Conservation (phyloP, 2,113 vertebrate genomes). For the Ophthalmolycus amberensis region DNA sequence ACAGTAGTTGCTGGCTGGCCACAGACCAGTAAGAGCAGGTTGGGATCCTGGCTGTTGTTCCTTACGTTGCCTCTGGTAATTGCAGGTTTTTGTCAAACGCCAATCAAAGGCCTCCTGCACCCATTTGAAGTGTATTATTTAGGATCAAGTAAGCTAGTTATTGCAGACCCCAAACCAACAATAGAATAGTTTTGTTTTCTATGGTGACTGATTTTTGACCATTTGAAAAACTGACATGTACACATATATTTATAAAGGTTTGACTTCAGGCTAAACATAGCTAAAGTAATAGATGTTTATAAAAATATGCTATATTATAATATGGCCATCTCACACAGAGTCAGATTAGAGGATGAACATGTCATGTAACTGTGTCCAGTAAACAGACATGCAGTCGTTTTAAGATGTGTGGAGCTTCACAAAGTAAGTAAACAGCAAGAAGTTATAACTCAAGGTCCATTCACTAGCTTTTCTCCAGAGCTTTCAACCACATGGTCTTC, state of each 20-base stretch:
- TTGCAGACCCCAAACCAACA: constrained; percentile 15
- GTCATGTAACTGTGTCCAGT: not conserved
- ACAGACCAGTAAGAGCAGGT: constrained; percentile 38
- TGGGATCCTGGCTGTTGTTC: constrained; percentile 41
- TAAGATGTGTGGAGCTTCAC: not conserved
- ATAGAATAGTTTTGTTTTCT: constrained; percentile 36
- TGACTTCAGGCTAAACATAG: not conserved
- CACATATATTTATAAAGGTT: not conserved
- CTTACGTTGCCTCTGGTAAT: constrained; percentile 41
- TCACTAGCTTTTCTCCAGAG: too few species aligned
- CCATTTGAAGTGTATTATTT: constrained; percentile 44
- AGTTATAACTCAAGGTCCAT: not conserved
- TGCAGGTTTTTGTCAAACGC: constrained; percentile 53
- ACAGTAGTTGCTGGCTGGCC: constrained; percentile 57
- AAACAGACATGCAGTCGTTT: not conserved
- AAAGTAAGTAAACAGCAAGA: not conserved
- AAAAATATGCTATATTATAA: not conserved
- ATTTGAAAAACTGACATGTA: not conserved
- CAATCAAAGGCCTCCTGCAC: constrained; percentile 14
- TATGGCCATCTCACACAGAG: not conserved
- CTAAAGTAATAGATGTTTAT: constrained; percentile 1
- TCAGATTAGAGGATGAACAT: not conserved
- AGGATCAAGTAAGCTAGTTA: constrained; percentile 21
- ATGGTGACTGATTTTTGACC: not conserved
- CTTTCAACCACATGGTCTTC: not conserved